Evolutionary conservation across 2,113 vertebrate species (phyloP).

Genomic region (Budorcas taxicolor): DNA sequence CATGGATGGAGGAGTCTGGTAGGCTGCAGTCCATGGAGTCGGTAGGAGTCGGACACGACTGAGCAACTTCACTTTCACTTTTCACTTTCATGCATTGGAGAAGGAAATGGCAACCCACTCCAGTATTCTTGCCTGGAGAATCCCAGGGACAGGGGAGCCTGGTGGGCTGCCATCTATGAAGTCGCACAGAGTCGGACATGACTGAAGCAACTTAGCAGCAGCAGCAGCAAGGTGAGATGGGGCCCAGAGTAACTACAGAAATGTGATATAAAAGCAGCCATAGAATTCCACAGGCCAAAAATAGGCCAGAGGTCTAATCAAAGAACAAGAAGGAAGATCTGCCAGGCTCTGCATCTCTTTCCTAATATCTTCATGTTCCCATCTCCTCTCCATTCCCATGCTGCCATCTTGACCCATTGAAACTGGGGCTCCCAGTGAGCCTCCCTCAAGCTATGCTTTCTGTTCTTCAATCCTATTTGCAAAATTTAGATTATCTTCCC

Average conservation of each 20-base stretch:
- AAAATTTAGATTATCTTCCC: neutral
- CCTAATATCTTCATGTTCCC: neutral
- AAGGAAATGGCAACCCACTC: too few relatives aligned
- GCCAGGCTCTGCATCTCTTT: neutral
- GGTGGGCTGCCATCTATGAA: too few relatives aligned
- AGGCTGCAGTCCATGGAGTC: too few relatives aligned
- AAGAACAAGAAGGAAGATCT: neutral
- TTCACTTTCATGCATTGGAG: too few relatives aligned
- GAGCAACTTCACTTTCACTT: too few relatives aligned
- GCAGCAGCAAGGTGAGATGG: neutral
- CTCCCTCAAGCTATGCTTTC: neutral
- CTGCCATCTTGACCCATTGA: neutral
- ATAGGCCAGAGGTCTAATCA: neutral
- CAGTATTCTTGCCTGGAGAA: too few relatives aligned
- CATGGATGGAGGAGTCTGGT: fast-evolving
- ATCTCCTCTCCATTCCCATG: neutral
- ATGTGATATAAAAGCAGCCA: neutral
- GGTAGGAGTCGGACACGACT: too few relatives aligned
- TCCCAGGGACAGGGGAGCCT: fast-evolving
- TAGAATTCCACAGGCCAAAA: neutral
- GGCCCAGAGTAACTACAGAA: neutral
- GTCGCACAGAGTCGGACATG: too few relatives aligned
- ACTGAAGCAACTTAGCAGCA: too few relatives aligned
- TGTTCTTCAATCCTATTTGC: neutral
- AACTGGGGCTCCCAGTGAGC: fast-evolving